Base-by-base conservation (phyloP, 2,797 vertebrate genomes). In the Thunnus albacares region DNA sequence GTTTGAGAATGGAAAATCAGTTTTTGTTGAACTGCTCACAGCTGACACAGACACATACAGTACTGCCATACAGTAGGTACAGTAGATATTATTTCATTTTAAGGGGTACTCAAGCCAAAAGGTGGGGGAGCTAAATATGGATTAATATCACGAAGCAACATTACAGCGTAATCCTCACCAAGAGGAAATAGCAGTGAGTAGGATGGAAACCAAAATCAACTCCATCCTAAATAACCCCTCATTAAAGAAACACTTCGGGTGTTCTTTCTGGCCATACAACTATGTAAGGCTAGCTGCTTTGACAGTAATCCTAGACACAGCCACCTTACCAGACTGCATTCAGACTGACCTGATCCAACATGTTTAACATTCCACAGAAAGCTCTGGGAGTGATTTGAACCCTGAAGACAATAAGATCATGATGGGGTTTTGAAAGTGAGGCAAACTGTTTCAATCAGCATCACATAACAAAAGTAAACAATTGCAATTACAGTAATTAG, bases 381-480 rank as follows among this genome's bases (percentile, higher is more conserved):
- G 58, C 63, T 33, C 75, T 18, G 71, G 33, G 38, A 73, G 64
- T 26, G 71, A 68, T 71, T 62, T 43, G 43, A 58, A 71, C 60
- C 69, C 58, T 28, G 5, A 76, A 85, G 71, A 83, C 84, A 86
- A 85, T 75, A 45, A 66, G 43, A 81, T 67, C 14, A 64, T 85
- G 68, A 88, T 84, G 66, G 62, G 55, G 22, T 82, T 89, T 79
- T 64, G 41, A 79, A 43, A 65, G 52, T 59, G 69, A 73, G 67
- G 52, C 55, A 17, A 53, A 62, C 49, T 83, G 41, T 82, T 89
- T 87, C 72, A 89, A 84, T 87, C 82, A 87, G 79, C 72, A 66
- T 86, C 88, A 83, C 75, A 76, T 60, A 74, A 82, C 12, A 0
- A 83, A 84, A 81, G 75, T 84, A 89, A 88, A 89, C 88, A 85